These are phyloP conservation scores for Callosobruchus maculatus DNA, from an alignment of 2,888 invertebrate species.

Conservation along the genomic window DNA sequence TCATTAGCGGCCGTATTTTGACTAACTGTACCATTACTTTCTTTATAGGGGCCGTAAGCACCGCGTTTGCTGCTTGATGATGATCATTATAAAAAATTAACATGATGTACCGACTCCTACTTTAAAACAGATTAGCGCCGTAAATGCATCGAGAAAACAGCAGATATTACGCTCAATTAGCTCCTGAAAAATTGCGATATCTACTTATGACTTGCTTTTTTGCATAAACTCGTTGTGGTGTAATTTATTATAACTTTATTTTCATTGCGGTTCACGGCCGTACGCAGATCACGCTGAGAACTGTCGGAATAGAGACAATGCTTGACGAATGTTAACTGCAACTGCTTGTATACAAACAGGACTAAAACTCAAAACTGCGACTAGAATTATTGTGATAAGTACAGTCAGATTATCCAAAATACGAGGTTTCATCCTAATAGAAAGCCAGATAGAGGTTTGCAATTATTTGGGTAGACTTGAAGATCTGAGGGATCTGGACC, in stretches of 20 bases:
- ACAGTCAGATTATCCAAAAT: too few relatives aligned
- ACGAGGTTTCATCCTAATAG: too few relatives aligned
- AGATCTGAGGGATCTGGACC: too few relatives aligned
- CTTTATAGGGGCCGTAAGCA: background rate
- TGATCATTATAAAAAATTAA: background rate
- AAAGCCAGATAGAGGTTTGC: too few relatives aligned
- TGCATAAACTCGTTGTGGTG: background rate
- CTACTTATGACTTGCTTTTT: background rate
- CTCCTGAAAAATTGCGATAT: background rate
- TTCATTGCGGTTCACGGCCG: background rate
- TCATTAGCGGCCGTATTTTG: background rate
- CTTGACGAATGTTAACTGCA: too few relatives aligned
- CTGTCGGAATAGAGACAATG: too few relatives aligned
- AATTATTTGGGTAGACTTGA: too few relatives aligned
- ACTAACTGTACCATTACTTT: background rate
- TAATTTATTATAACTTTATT: background rate
- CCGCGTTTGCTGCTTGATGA: background rate
- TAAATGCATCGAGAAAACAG: background rate
- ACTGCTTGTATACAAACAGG: too few relatives aligned
- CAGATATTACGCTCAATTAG: background rate
- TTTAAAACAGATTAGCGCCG: background rate
- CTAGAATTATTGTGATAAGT: too few relatives aligned
- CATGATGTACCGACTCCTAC: background rate
- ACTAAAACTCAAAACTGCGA: too few relatives aligned
- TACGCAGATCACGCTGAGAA: too few relatives aligned